Evolutionary conservation across 1,140 invertebrate genomes (phyloP).

Genomic region (Anthonomus grandis): DNA sequence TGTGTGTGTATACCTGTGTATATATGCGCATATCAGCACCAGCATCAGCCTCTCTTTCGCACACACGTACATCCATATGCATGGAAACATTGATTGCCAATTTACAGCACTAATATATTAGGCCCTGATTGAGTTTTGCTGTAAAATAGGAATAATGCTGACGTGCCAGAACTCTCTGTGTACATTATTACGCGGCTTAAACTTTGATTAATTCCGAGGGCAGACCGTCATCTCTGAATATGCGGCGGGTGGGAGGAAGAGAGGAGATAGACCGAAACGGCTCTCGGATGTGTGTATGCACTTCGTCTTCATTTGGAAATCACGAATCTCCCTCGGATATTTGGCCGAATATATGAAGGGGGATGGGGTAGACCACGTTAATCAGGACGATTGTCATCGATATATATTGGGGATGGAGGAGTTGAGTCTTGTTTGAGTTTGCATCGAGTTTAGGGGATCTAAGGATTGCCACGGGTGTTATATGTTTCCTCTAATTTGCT

Average conservation of each 20-base stretch:
- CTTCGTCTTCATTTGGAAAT: conserved; percentile 45
- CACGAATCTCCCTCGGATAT: conserved; percentile 18
- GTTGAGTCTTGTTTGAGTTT: conserved; percentile 23
- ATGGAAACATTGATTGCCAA: conserved; percentile 52
- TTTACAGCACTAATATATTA: conserved; percentile 52
- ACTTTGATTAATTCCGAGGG: conserved; percentile 49
- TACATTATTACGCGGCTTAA: conserved; percentile 50
- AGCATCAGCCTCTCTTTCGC: conserved; percentile 22
- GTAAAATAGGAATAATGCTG: conserved; percentile 52
- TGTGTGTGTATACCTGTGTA: conserved; percentile 24
- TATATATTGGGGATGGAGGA: too few relatives aligned
- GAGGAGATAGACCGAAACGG: too few relatives aligned
- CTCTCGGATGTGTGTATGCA: conserved; percentile 22
- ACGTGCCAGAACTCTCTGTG: conserved; percentile 42
- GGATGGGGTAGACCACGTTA: conserved; percentile 15
- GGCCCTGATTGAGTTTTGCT: conserved; percentile 51
- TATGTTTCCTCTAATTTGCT: too few relatives aligned
- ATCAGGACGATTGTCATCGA: conserved; percentile 32
- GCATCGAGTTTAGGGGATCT: too few relatives aligned
- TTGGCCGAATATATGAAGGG: conserved; percentile 15
- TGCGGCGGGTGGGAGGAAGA: too few relatives aligned
- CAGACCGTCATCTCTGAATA: conserved; percentile 33
- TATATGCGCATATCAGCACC: conserved; percentile 17
- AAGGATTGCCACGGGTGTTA: too few relatives aligned
- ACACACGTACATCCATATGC: conserved; percentile 48